Evolutionary conservation across 2,113 vertebrate genomes (phyloP).

Genomic region (Mus pahari): DNA sequence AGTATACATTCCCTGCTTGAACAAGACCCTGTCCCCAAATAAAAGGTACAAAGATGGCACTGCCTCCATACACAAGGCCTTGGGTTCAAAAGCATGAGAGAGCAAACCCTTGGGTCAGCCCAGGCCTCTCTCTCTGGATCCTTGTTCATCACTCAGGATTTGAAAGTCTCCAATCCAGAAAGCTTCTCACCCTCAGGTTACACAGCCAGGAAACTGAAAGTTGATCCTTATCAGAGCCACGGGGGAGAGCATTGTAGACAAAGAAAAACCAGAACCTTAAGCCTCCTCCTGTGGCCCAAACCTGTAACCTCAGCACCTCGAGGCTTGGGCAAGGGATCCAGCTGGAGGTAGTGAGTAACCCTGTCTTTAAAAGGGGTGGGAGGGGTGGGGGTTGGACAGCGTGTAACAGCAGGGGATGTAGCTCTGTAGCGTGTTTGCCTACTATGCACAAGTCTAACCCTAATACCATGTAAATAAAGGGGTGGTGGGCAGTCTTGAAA

Average conservation of each 20-base stretch:
- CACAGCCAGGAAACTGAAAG: neutral
- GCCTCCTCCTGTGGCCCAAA: neutral
- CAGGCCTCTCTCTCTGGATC: neutral
- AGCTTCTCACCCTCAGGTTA: too few species aligned
- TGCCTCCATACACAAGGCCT: neutral
- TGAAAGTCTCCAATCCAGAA: neutral
- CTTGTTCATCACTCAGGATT: neutral
- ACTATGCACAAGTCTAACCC: neutral
- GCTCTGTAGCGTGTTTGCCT: neutral
- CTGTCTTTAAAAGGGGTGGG: neutral
- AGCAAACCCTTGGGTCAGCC: neutral
- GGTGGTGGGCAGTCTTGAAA: neutral
- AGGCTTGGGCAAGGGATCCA: neutral
- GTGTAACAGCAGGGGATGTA: too few species aligned
- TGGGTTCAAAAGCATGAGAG: neutral
- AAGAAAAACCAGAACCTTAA: neutral
- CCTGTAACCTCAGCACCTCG: neutral
- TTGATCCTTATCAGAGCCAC: neutral
- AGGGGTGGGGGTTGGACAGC: too few species aligned
- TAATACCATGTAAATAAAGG: neutral
- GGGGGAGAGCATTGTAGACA: neutral
- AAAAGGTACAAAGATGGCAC: neutral
- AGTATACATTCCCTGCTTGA: neutral
- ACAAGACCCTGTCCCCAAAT: neutral
- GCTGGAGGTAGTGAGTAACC: neutral